A percentile compares a stretch with the other conserved stretches of the same genome.
phyloP scores from a whole-genome alignment of 1,140 invertebrate genomes.

The Globodera rostochiensis region DNA sequence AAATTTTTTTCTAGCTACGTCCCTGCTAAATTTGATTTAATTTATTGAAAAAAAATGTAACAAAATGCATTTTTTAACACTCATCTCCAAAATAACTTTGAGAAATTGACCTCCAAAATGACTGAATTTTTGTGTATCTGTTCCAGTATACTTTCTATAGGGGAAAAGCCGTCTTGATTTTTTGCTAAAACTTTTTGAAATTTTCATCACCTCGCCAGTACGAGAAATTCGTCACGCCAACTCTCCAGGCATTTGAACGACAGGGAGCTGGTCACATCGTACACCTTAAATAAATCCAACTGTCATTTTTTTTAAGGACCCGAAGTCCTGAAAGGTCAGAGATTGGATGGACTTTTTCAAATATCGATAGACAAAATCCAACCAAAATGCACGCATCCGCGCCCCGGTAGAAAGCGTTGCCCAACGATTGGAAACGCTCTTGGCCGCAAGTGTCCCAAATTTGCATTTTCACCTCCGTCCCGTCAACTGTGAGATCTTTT shows the following conservation, averaged over 20 bases:
- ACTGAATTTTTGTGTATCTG: too few relatives aligned
- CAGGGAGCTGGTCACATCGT: conserved; percentile 94
- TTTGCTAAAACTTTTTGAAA: neutral
- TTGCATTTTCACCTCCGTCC: conserved; percentile 82
- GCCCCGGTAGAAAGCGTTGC: conserved; percentile 96
- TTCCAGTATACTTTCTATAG: too few relatives aligned
- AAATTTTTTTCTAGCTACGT: too few relatives aligned
- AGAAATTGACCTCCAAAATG: too few relatives aligned
- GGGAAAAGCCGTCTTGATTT: neutral
- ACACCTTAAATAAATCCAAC: conserved; percentile 69
- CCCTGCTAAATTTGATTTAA: too few relatives aligned
- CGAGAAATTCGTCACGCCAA: conserved; percentile 98
- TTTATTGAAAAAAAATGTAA: too few relatives aligned
- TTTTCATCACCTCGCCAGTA: conserved; percentile 74
- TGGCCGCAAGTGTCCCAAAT: conserved; percentile 85
- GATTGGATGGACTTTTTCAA: neutral
- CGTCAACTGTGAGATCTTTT: conserved; percentile 98
- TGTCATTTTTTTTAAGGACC: neutral
- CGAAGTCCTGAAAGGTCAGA: neutral
- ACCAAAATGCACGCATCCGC: conserved; percentile 95
- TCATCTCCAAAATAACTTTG: too few relatives aligned
- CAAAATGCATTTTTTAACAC: too few relatives aligned
- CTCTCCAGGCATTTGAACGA: conserved; percentile 96
- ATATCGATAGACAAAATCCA: neutral
- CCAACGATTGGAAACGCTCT: conserved; percentile 77